A percentile compares a stretch with the other conserved stretches of the same genome.
These are phyloP conservation scores for Andricus curvator DNA, from an alignment of 2,888 invertebrate genomes.

Conservation along the genomic window DNA sequence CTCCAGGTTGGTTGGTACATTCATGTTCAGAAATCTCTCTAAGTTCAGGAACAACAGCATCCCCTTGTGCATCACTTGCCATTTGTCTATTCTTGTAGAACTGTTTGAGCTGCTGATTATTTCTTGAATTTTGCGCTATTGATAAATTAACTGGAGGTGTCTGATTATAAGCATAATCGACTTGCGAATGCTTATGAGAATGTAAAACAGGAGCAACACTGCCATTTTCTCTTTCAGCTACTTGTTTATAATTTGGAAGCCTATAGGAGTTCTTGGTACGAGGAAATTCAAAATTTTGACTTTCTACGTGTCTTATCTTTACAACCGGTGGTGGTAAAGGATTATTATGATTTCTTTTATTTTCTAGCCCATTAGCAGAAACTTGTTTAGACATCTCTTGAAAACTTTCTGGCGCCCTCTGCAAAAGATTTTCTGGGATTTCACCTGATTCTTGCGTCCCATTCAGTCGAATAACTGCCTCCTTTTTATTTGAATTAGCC, in stretches of 20 bases:
- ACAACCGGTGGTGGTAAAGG: constrained; percentile 45
- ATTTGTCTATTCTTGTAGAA: neutral
- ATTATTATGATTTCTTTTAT: constrained; percentile 63
- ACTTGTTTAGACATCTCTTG: constrained; percentile 43
- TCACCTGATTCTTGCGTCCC: constrained; percentile 64
- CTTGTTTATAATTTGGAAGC: neutral
- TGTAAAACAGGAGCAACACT: neutral
- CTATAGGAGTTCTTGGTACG: constrained; percentile 39
- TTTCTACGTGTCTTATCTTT: neutral
- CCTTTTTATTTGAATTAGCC: constrained; percentile 55
- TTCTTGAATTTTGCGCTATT: neutral
- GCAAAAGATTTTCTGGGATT: neutral
- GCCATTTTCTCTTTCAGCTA: neutral
- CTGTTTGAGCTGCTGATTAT: neutral
- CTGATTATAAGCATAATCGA: neutral
- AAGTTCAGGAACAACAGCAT: neutral
- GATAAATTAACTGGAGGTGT: neutral
- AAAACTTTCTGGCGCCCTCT: neutral
- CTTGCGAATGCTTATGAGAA: neutral
- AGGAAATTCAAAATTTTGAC: constrained; percentile 26
- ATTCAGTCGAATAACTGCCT: constrained; percentile 56
- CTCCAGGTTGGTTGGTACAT: neutral
- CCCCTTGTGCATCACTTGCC: neutral
- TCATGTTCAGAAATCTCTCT: neutral
- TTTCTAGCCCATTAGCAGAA: constrained; percentile 68